Conservation (phyloP, 2,888 invertebrate genomes). For the Microctonus aethiopoides region DNA sequence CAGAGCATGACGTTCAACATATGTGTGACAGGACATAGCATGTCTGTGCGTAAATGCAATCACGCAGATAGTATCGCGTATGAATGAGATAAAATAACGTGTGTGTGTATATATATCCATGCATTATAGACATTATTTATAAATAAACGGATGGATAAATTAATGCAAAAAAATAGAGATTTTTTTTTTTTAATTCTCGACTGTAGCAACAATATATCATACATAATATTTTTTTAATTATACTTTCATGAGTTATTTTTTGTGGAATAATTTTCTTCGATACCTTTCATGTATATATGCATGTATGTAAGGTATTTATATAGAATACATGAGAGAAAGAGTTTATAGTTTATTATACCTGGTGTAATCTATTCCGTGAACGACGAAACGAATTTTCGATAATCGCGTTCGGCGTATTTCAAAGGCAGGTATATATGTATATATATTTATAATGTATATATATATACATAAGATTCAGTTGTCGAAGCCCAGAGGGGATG, state of each 20-base stretch:
- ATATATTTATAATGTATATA: neutral
- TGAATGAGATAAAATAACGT: conserved; percentile 3
- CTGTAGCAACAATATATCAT: neutral
- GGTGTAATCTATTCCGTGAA: conserved; percentile 9
- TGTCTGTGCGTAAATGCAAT: conserved; percentile 38
- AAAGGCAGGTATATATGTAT: neutral
- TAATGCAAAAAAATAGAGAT: neutral
- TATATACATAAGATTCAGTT: neutral
- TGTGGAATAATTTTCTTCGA: neutral
- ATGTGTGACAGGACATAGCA: conserved; percentile 12
- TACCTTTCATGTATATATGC: conserved; percentile 4
- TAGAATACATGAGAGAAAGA: neutral
- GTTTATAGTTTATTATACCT: neutral
- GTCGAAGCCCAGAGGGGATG: neutral
- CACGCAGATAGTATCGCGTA: conserved; percentile 39
- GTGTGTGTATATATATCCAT: neutral
- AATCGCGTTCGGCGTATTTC: conserved; percentile 13
- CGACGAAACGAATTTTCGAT: conserved; percentile 18
- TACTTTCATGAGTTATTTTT: conserved; percentile 9
- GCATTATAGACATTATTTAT: neutral
- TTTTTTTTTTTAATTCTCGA: too few species aligned
- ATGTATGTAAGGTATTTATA: conserved; percentile 5
- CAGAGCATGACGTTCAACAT: neutral
- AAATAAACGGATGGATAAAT: neutral
- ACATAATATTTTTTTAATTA: neutral